These are phyloP conservation scores for Cheilosia variabilis DNA, from an alignment of 2,888 invertebrate species.

Conservation along the genomic window DNA sequence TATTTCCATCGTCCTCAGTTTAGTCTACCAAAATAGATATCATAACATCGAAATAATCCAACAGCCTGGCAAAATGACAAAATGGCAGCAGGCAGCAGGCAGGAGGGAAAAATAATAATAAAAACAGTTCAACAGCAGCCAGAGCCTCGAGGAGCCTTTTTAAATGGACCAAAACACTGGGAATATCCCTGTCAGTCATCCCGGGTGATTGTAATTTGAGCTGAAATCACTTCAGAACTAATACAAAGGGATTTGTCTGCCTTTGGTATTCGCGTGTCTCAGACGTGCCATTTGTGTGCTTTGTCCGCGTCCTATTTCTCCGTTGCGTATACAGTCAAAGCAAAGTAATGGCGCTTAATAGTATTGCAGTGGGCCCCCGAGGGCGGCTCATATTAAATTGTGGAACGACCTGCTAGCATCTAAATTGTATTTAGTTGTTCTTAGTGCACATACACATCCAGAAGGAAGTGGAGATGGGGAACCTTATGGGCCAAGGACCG, in stretches of 20 bases:
- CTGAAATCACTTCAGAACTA: slow-evolving; percentile 74
- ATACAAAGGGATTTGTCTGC: slow-evolving; percentile 67
- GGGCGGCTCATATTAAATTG: slow-evolving; percentile 36
- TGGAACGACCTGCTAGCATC: slow-evolving; percentile 19
- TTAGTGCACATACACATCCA: slow-evolving; percentile 19
- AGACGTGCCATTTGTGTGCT: slow-evolving; percentile 40
- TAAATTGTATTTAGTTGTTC: slow-evolving; percentile 42
- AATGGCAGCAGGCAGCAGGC: slow-evolving; percentile 34
- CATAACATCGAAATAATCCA: slow-evolving; percentile 74
- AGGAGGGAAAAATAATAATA: slow-evolving; percentile 14
- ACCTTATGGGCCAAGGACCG: slow-evolving; percentile 1
- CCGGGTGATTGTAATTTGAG: slow-evolving; percentile 67
- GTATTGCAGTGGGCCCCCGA: not conserved
- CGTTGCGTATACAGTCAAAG: slow-evolving; percentile 15
- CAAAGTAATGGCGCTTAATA: slow-evolving; percentile 51
- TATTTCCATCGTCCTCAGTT: slow-evolving; percentile 48
- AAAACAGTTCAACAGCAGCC: slow-evolving; percentile 32
- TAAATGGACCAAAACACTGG: slow-evolving; percentile 48
- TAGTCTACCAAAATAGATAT: slow-evolving; percentile 69
- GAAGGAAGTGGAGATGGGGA: not conserved
- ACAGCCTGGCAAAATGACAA: slow-evolving; percentile 74
- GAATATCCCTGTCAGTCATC: slow-evolving; percentile 57
- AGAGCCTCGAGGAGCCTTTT: slow-evolving; percentile 59
- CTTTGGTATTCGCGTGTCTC: slow-evolving; percentile 43
- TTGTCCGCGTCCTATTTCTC: slow-evolving; percentile 24